These are phyloP conservation scores for Dasyornis broadbenti DNA, from an alignment of 2,113 vertebrate species.

Conservation along the genomic window DNA sequence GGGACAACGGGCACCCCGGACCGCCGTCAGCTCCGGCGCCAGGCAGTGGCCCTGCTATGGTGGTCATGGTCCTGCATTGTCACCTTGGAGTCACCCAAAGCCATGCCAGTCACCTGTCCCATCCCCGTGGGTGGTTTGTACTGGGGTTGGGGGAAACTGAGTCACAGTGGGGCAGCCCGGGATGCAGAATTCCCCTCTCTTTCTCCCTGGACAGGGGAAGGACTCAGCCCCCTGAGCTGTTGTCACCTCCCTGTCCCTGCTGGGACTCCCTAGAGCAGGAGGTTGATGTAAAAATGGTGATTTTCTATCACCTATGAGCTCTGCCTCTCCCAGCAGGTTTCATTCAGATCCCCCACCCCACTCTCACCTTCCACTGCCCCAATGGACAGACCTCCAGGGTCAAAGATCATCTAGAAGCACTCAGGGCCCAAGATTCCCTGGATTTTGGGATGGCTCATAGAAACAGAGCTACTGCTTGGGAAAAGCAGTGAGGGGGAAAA, in stretches of 20 bases:
- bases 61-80: background rate
- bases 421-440: background rate
- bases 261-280: background rate
- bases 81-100: background rate
- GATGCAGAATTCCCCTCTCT: background rate
- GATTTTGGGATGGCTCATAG: background rate
- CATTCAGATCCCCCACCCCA: background rate
- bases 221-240: accelerated
- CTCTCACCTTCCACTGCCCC: background rate
- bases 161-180: background rate
- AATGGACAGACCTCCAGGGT: background rate
- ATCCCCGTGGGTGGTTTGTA: background rate
- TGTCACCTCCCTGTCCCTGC: background rate
- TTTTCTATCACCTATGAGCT: background rate
- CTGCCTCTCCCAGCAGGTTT: background rate
- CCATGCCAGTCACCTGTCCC: background rate
- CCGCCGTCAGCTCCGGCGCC: background rate
- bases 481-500: background rate
- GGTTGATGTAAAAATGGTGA: accelerated
- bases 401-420: accelerated
- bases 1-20: background rate
- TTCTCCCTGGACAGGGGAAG: background rate
- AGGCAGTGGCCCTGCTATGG: background rate
- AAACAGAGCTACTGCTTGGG: background rate
- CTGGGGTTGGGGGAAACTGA: conserved; percentile 16